Conservation (phyloP, 2,797 vertebrate species). For the Ispidina picta region DNA sequence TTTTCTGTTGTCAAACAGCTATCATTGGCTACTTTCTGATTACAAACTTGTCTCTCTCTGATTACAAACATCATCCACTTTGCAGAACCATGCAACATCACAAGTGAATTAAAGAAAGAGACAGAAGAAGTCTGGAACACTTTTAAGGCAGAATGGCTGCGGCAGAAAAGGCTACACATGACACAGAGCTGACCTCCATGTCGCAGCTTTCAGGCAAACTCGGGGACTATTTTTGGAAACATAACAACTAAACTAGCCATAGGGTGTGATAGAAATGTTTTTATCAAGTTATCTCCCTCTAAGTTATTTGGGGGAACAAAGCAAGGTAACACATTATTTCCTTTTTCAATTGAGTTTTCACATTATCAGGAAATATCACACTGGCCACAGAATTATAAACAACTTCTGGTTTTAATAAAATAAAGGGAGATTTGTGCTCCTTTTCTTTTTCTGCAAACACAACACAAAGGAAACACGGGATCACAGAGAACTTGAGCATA, state of each 20-base stretch:
- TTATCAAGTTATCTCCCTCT: background rate
- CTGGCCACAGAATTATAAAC: slow-evolving; percentile 13
- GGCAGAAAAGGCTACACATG: background rate
- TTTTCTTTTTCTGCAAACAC: slow-evolving; percentile 5
- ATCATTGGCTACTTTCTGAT: background rate
- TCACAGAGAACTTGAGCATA: background rate
- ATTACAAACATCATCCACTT: background rate
- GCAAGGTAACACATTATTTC: slow-evolving; percentile 43
- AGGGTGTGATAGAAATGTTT: slow-evolving; percentile 38
- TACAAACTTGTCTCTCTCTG: background rate
- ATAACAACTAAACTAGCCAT: background rate
- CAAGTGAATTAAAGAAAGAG: background rate
- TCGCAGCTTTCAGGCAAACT: background rate
- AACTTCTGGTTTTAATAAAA: background rate
- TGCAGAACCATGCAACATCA: background rate
- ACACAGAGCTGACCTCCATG: background rate
- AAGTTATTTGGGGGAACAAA: slow-evolving; percentile 49
- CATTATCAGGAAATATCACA: slow-evolving; percentile 26
- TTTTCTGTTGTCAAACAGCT: background rate
- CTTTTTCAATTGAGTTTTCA: slow-evolving; percentile 35
- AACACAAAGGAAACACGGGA: background rate
- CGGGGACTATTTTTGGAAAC: slow-evolving; percentile 16
- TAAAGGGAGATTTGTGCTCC: background rate
- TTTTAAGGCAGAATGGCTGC: background rate
- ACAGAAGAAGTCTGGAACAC: background rate